Percentiles rank a stretch among this genome's conserved stretches.
Evolutionary conservation across 2,888 invertebrate genomes (phyloP).

Genomic region (Aleiodes alternator): DNA sequence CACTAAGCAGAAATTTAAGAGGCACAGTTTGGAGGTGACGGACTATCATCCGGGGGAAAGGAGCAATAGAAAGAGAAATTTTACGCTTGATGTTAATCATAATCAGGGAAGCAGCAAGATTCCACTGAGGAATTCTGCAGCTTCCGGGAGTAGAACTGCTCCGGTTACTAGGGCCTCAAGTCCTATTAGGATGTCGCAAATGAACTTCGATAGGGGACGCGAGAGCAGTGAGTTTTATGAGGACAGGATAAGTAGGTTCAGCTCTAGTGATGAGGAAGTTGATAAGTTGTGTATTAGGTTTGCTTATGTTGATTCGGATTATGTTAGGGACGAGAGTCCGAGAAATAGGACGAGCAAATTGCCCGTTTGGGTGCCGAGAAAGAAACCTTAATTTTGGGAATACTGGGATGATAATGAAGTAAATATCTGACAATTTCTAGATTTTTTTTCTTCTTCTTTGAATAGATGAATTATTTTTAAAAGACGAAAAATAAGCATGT

Average conservation of each 20-base stretch:
- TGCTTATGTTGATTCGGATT: conserved; percentile 53
- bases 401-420: too few species aligned
- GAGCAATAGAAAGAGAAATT: conserved; percentile 56
- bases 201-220: conserved; percentile 59
- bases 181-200: conserved; percentile 63
- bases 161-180: conserved; percentile 72
- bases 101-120: conserved; percentile 73
- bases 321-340: conserved; percentile 53
- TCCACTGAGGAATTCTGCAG: conserved; percentile 66
- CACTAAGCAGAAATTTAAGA: conserved; percentile 64
- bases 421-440: too few species aligned
- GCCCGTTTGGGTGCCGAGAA: conserved; percentile 64
- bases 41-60: conserved; percentile 62
- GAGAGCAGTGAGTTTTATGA: conserved; percentile 49
- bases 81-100: conserved; percentile 70
- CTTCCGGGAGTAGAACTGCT: conserved; percentile 71
- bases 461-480: too few species aligned
- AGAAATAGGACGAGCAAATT: conserved; percentile 62
- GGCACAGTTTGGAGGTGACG: conserved; percentile 69
- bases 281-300: conserved; percentile 65
- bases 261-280: conserved; percentile 70
- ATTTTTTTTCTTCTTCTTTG: too few species aligned
- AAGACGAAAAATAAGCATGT: too few species aligned
- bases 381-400: conserved; percentile 57
- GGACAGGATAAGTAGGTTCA: conserved; percentile 62